Evolutionary conservation across 2,797 vertebrate genomes (phyloP).

Genomic region (Diglossa cyanea): DNA sequence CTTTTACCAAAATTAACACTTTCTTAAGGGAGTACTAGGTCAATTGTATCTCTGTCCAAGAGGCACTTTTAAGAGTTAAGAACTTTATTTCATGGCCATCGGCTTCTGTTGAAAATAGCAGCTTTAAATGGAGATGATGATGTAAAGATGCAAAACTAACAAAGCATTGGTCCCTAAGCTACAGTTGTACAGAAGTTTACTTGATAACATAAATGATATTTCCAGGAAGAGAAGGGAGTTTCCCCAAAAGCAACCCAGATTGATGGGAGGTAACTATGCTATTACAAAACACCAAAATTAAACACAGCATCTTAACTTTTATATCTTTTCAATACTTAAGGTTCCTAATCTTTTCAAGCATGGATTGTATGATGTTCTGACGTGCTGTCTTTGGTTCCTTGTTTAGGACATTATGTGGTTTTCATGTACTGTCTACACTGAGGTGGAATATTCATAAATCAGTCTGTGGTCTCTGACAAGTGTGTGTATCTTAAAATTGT

Average conservation of each 20-base stretch:
- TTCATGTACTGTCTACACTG: not conserved
- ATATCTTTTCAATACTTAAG: not conserved
- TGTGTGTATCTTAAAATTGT: not conserved
- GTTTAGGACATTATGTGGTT: not conserved
- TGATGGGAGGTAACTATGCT: not conserved
- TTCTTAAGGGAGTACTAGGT: not conserved
- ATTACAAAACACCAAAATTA: not conserved
- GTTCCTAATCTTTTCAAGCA: not conserved
- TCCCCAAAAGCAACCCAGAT: not conserved
- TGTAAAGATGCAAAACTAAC: not conserved
- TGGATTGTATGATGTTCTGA: not conserved
- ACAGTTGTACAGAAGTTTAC: not conserved
- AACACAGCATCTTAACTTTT: not conserved
- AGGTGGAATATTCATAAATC: not conserved
- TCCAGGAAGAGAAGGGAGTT: not conserved
- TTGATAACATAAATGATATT: not conserved
- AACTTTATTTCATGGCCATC: not conserved
- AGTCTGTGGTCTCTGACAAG: not conserved
- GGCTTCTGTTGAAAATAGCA: not conserved
- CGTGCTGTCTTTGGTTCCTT: not conserved
- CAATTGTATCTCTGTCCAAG: not conserved
- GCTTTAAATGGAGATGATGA: not conserved
- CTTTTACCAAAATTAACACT: not conserved
- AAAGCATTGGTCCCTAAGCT: not conserved
- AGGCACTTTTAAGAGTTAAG: not conserved